Evolutionary conservation across 2,113 vertebrate genomes (phyloP).

Genomic region (Rhinichthys klamathensis): DNA sequence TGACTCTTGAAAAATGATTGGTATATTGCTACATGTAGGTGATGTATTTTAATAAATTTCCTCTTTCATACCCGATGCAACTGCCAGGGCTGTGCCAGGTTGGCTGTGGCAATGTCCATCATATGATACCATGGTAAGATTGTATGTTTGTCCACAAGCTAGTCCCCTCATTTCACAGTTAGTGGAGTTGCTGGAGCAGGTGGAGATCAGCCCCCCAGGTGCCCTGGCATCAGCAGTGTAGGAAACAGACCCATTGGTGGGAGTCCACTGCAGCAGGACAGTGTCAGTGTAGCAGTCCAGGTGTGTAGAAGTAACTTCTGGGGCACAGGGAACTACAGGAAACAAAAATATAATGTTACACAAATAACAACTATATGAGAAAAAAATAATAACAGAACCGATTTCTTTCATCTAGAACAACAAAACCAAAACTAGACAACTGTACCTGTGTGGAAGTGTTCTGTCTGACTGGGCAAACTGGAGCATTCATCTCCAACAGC

Average conservation of each 20-base stretch:
- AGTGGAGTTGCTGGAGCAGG: slow-evolving; percentile 67
- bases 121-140: slow-evolving; percentile 63
- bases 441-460: slow-evolving; percentile 71
- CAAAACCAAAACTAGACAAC: neutral
- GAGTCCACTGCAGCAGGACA: slow-evolving; percentile 64
- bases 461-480: slow-evolving; percentile 68
- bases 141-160: slow-evolving; percentile 69
- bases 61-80: slow-evolving; percentile 69
- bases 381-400: neutral
- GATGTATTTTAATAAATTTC: neutral
- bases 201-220: slow-evolving; percentile 34
- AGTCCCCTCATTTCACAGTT: slow-evolving; percentile 70
- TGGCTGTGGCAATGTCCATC: slow-evolving; percentile 66
- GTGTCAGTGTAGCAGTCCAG: slow-evolving; percentile 73
- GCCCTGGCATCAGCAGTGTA: slow-evolving; percentile 66
- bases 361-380: neutral
- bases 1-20: neutral
- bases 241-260: slow-evolving; percentile 53
- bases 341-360: neutral
- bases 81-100: slow-evolving; percentile 54
- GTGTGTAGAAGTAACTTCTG: slow-evolving; percentile 51
- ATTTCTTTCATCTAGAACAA: neutral
- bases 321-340: slow-evolving; percentile 72
- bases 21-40: neutral
- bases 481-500: slow-evolving; percentile 70